Evolutionary conservation across 2,888 invertebrate genomes (phyloP), one percentile per base, ranked within the genome.

Genomic region (Diachrysia chrysitis): DNA sequence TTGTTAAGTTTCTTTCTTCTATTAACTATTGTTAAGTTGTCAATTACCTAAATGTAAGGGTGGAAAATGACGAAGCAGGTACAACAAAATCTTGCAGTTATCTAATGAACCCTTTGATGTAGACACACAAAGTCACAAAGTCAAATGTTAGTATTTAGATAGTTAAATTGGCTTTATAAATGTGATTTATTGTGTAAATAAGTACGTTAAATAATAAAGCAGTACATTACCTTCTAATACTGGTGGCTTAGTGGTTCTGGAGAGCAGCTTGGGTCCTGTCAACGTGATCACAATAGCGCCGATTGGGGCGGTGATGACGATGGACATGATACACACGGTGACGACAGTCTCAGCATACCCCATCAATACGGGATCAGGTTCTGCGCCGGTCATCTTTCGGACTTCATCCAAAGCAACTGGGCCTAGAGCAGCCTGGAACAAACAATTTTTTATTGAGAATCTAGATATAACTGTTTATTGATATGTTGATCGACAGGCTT

Each of bases 201-300:
- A 29, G 29, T 2, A 29, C 29, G 10, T 0, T 32, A 32, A 32
- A 48, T 14, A 19, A 53, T 9, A 21, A 12, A 60, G 21, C 23
- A 10, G 25, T 19, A 25, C 64, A 73, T 83, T 92, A 96, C 97
- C 97, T 92, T 97, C 96, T 64, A 96, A 86, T 58, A 96, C 93
- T 70, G 96, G 96, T 0, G 97, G 97, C 74, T 97, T 96, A 64
- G 97, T 96, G 0, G 98, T 98, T 91, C 97, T 98, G 21, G 97
- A 98, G 29, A 98, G 95, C 12, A 98, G 95, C 68, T 96, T 96
- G 0, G 98, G 97, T 0, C 98, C 98, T 0, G 97, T 95, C n/a
- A 98, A 87, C 0, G 98, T 97, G 76, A 98, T 98, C 65, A 98
- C 91, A 71, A 98, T 97, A 17, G 98, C 98, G 0, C 98, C 98